Evolutionary conservation across 2,888 invertebrate genomes (phyloP), one percentile per base, ranked within the genome.

Genomic region (Lepidonotus clava): DNA sequence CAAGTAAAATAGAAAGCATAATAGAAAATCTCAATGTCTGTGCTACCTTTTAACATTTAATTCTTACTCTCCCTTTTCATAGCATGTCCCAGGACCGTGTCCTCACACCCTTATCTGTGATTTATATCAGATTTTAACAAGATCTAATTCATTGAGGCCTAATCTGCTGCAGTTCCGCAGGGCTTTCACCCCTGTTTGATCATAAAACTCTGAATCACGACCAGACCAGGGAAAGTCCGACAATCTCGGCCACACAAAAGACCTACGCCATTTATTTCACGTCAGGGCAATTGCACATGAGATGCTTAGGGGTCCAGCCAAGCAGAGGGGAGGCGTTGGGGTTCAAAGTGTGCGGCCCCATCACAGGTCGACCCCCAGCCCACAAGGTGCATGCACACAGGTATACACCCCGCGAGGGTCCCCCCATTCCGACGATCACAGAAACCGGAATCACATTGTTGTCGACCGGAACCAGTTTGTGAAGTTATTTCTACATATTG

Each of bases 271-370:
- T 61, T 61, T 61, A 61, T 61, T 11, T 61, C 61, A n/a, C 61
- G 28, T 24, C 61, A 61, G 61, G 61, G 28, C 61, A 61, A 61
- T 61, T 61, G 28, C 61, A 61, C 24, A 61, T 61, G 61, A 61
- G 61, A 61, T 61, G 61, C 61, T 61, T 61, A 32, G 28, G 24
- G 28, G 28, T 11, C 11, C 61, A 61, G 61, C 28, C 61, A 61
- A 32, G 61, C 61, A 61, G 61, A 11, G 61, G 21, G n/a, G 24
- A 28, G 28, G 61, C 61, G 28, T 61, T 61, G 21, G 61, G 28
- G 61, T 61, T 61, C 61, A 61, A 61, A 61, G 61, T 28, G 61
- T 28, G 24, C 4, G 4, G 24, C 61, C 61, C 24, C 61, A 24
- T 11, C 46, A 46, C 46, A 46, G 6, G 8, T 46, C 24, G 28